Base-by-base conservation (phyloP, 2,113 vertebrate species). In the Perognathus longimembris region DNA sequence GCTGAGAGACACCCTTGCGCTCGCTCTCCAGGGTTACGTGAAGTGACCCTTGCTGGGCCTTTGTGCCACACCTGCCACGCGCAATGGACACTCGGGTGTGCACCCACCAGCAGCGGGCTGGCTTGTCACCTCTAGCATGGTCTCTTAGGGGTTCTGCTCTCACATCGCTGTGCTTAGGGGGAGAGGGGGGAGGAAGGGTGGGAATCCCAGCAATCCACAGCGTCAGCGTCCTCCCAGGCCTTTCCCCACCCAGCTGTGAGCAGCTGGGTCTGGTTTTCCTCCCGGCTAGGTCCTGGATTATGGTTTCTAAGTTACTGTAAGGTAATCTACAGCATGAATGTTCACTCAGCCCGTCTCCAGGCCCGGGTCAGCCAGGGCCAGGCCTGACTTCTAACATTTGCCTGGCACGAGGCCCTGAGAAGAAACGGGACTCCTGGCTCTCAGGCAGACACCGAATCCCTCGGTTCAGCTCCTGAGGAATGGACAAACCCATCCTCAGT, bases 241-340 rank as follows among this genome's bases (percentile, higher is more conserved):
- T 77, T 30, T 82, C 32, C 12, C 77, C 36, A 36, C 67, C 57
- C 91, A 89, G 92, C 85, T 78, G 90, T 88, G 85, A 75, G n/a
- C 94, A 93, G 89, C 94, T 96, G 90, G 38, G 83, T 61, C 81
- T 94, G 61, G 54, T 81, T 96, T 67, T 36, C 88, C 89, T 6
- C n/a, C 63, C 6, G 50, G 84, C 79, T 95, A 94, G 82, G 70
- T 84, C 90, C 82, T 40, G 93, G 88, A 96, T 93, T 94, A 85
- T 21, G 59, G 78, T 88, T 82, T 95, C 79, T 88, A 67, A 91
- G 30, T 87, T 79, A 93, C 88, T 94, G 94, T 95, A 94, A 97
- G 36, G 70, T 92, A 91, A 96, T 94, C 92, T 14, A 63, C 80
- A 90, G 76, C 74, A 74, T 63, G 50, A 91, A 76, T 69, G 89